Conservation (phyloP, 2,888 invertebrate species). For the Protonemura montana region DNA sequence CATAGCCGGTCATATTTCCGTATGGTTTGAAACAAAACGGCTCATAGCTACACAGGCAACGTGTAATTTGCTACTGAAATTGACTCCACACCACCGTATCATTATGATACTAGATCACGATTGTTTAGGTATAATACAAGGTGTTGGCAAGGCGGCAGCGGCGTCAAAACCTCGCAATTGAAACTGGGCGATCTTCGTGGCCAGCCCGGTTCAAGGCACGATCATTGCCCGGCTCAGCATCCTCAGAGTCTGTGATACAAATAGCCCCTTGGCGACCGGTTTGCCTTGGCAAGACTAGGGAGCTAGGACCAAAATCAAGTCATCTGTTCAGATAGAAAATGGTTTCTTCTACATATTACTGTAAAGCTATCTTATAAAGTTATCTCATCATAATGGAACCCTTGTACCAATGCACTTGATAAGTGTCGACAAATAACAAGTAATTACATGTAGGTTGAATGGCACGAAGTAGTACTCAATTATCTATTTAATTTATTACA, state of each 20-base stretch:
- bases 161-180: not conserved
- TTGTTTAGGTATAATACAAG: constrained; percentile 12
- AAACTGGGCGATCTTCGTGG: not conserved
- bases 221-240: not conserved
- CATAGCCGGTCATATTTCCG: not conserved
- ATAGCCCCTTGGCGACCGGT: not conserved
- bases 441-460: too few species aligned
- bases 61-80: not conserved
- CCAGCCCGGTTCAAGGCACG: not conserved
- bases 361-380: not conserved
- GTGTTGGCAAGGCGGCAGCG: not conserved
- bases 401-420: not conserved
- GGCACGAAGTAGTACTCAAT: not conserved
- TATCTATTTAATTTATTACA: not conserved
- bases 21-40: not conserved
- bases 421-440: too few species aligned
- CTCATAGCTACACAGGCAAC: not conserved
- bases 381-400: too few species aligned
- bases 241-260: not conserved
- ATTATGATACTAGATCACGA: constrained; percentile 7
- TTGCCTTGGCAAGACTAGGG: not conserved
- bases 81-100: not conserved
- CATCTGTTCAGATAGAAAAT: constrained; percentile 1
- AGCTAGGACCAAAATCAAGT: not conserved
- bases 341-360: not conserved